Evolutionary conservation across 2,797 vertebrate genomes (phyloP).

Genomic region (Selene dorsalis): DNA sequence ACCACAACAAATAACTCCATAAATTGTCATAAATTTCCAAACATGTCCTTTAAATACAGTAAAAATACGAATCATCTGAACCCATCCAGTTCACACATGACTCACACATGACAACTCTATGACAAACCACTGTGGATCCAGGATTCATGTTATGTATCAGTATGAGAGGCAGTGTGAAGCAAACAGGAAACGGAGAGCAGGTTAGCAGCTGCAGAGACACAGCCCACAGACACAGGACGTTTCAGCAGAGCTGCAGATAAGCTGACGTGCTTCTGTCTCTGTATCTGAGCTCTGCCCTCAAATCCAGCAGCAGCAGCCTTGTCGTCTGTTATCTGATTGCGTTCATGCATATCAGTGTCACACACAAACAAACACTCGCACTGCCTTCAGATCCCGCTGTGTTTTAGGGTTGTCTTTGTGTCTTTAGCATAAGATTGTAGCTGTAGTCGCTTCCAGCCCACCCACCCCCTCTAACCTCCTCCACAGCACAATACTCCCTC

Average conservation of each 20-base stretch:
- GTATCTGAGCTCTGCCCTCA: constrained; percentile 45
- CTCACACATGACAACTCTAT: background rate
- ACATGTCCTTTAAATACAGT: no score
- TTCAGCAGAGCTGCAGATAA: constrained; percentile 63
- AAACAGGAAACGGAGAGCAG: background rate
- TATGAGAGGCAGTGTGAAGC: constrained; percentile 20
- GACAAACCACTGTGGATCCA: background rate
- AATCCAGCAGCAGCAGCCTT: constrained; percentile 53
- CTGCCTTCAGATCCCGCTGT: constrained; percentile 55
- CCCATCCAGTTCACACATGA: no score
- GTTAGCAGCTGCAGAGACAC: constrained; percentile 24
- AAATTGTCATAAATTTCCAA: no score
- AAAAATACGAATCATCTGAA: no score
- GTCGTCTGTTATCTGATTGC: constrained; percentile 56
- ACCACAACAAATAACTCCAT: no score
- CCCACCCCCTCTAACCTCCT: background rate
- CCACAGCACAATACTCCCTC: constrained; percentile 53
- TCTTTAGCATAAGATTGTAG: constrained; percentile 53
- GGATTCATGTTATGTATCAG: constrained; percentile 1
- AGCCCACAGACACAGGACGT: constrained; percentile 45
- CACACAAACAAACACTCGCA: constrained; percentile 61
- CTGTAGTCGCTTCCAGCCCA: constrained; percentile 46
- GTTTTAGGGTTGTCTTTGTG: constrained; percentile 45
- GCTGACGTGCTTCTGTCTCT: constrained; percentile 47
- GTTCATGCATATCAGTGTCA: constrained; percentile 63